Evolutionary conservation across 92 coral and sea anemone genomes (phyloP).

Genomic region (Phenganax marumi): DNA sequence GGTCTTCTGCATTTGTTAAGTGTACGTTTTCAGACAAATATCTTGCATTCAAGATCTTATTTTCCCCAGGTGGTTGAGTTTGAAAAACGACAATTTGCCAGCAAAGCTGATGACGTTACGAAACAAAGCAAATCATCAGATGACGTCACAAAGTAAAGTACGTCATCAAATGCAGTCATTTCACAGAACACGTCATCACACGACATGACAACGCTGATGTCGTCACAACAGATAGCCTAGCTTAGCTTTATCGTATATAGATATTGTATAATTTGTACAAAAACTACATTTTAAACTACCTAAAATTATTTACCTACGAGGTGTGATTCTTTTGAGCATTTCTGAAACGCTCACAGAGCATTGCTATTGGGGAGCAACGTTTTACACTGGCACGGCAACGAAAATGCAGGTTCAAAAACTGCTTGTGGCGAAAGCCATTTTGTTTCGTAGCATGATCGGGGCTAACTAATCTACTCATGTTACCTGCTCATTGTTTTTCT

Average conservation of each 20-base stretch:
- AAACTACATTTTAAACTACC: constrained; percentile 13
- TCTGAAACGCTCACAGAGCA: neutral
- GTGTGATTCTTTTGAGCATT: neutral
- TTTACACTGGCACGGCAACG: neutral
- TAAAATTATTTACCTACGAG: constrained; percentile 10
- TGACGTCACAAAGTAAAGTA: neutral
- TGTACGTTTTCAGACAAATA: neutral
- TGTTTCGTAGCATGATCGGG: constrained; percentile 4
- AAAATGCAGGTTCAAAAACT: neutral
- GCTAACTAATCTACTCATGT: neutral
- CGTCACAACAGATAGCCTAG: neutral
- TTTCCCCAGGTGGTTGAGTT: constrained; percentile 36
- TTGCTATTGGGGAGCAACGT: neutral
- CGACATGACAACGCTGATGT: too few relatives aligned
- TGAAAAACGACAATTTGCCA: constrained; percentile 39
- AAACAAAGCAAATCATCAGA: neutral
- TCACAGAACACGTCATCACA: too few relatives aligned
- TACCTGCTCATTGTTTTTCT: neutral
- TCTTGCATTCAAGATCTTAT: neutral
- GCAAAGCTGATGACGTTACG: constrained; percentile 19
- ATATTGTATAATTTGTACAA: neutral
- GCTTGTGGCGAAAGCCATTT: neutral
- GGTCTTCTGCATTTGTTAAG: neutral
- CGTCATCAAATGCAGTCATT: too few relatives aligned
- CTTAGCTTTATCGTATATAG: neutral